Conservation (phyloP, 2,113 vertebrate species). For the Prietella phreatophila region DNA sequence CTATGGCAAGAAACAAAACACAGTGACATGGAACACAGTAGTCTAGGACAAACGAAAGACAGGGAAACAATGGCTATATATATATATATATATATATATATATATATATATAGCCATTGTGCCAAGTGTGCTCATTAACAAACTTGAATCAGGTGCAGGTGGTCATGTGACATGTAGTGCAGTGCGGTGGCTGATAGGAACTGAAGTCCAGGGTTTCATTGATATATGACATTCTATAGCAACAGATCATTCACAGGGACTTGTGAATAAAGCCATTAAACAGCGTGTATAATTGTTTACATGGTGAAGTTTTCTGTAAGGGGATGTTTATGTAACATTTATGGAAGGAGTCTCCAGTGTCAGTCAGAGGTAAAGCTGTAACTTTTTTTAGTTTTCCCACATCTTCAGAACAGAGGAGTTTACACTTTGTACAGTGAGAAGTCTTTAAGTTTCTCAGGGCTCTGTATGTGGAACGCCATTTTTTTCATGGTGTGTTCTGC, state of each 20-base stretch:
- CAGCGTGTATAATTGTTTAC: background rate
- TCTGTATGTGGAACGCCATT: background rate
- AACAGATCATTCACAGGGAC: background rate
- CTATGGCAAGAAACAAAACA: no score
- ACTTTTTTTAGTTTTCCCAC: background rate
- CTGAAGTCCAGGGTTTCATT: no score
- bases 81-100: no score
- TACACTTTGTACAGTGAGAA: background rate
- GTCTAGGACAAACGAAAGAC: no score
- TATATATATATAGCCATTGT: no score
- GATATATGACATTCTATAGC: background rate
- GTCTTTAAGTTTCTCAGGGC: background rate
- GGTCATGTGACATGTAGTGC: no score
- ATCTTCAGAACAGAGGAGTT: background rate
- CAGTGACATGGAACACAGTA: no score
- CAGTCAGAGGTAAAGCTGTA: background rate
- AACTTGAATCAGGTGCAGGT: no score
- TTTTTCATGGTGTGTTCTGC: background rate
- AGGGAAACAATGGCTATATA: no score
- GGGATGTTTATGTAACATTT: background rate
- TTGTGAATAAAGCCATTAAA: background rate
- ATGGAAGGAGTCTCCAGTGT: background rate
- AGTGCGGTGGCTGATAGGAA: no score
- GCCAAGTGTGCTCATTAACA: no score
- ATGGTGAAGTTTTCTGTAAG: background rate